Evolutionary conservation across 2,888 invertebrate species (phyloP), one percentile per base, ranked within the genome.

Genomic region (Carcina quercana): DNA sequence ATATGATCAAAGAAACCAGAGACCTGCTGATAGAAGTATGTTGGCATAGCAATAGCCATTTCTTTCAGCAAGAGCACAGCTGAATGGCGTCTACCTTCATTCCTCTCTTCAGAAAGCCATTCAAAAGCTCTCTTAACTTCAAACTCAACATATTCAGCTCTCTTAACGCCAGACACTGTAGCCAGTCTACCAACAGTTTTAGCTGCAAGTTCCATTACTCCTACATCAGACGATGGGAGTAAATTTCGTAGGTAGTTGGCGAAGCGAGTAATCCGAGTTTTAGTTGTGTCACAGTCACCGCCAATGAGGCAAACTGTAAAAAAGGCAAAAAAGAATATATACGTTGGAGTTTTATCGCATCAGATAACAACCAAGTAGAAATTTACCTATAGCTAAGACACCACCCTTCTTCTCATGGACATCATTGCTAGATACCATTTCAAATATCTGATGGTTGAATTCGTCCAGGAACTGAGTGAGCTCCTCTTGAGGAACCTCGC

Each of bases 71-170:
- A 91, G 28, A 98, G 84, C 2, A 97, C 96, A 7, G 97, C 97
- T 7, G 96, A 96, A 70, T 95, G 95, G 28, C 96, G 87, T 62
- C 95, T 92, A 2, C 94, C 93, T 85, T 98, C 97, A 67, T 95
- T 91, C 47, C 96, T 86, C 54, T 96, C 97, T 30, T 93, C 94
- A 14, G 92, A 91, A 3, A 98, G 85, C 96, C 96, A 97, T 67
- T 98, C 98, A 65, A 97, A 94, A 1, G 98, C 96, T 58, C 95
- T 87, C 67, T 96, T 96, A 1, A 98, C 95, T 78, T 98, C 97
- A 82, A 97, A 97, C 57, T 98, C 97, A n/a, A 98, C 97, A 65
- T 97, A 97, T 62, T 97, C 97, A 0, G 96, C 95, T 15, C 97
- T 93, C 67, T 95, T 96, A 0, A 96, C 95, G 8, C 97, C 97